A percentile compares a stretch with the other conserved stretches of the same genome.
Conservation (phyloP, 2,888 invertebrate species). For the Ypsolopha sequella region DNA sequence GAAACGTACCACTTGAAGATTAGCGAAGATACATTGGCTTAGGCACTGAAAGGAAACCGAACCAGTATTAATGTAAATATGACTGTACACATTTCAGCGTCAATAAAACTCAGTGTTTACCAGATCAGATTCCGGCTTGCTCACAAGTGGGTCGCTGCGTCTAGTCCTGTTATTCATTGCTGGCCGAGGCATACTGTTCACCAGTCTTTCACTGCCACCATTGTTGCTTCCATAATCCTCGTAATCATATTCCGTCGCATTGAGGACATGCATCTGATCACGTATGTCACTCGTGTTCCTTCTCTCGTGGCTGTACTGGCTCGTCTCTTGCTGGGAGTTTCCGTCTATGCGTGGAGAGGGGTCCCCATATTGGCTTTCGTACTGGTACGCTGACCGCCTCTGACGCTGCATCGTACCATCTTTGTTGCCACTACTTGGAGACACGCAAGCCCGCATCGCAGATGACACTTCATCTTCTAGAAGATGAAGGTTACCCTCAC, state of each 20-base stretch:
- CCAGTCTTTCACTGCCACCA: slow-evolving; percentile 23
- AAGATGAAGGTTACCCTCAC: slow-evolving; percentile 53
- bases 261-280: slow-evolving; percentile 34
- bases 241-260: slow-evolving; percentile 35
- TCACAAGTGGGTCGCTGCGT: slow-evolving; percentile 35
- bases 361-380: slow-evolving; percentile 12
- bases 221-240: slow-evolving; percentile 25
- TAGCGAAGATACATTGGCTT: slow-evolving; percentile 63
- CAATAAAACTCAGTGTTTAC: slow-evolving; percentile 18
- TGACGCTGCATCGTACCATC: slow-evolving; percentile 17
- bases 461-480: slow-evolving; percentile 46
- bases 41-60: slow-evolving; percentile 46
- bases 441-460: slow-evolving; percentile 39
- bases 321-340: slow-evolving; percentile 22
- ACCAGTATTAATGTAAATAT: neutral
- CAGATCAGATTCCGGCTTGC: slow-evolving; percentile 37
- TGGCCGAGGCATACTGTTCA: slow-evolving; percentile 23
- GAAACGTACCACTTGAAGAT: slow-evolving; percentile 57
- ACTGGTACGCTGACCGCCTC: slow-evolving; percentile 17
- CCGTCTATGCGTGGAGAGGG: slow-evolving; percentile 28
- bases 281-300: slow-evolving; percentile 27
- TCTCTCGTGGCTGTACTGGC: slow-evolving; percentile 37
- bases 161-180: slow-evolving; percentile 24
- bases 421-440: slow-evolving; percentile 15
- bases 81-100: slow-evolving; percentile 2